Base-by-base conservation (phyloP, 2,888 invertebrate genomes). In the Cerastoderma edule region DNA sequence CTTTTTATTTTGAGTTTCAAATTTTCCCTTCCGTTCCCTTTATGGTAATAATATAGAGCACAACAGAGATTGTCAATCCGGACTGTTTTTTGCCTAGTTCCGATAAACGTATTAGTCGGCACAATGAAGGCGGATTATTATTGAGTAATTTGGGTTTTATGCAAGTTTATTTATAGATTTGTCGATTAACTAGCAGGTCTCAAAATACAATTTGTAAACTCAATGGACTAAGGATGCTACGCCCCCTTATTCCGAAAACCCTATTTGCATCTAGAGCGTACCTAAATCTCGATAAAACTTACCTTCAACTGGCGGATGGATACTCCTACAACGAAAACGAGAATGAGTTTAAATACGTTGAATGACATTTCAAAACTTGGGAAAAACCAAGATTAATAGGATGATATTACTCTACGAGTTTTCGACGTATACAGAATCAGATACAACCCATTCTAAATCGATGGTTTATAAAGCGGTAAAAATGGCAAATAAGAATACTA, bases 251-350 rank as follows among this genome's bases (percentile, higher is more conserved):
- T n/a, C n/a, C n/a, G n/a, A 46, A 22, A 50, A 2, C n/a, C n/a
- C n/a, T 5, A 13, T 27, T 3, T 50, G 1, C 22, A 50, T n/a
- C 27, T 50, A 22, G 2, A 50, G 24, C 10, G 10, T 50, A 27
- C 2, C 8, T 50, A 50, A 6, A 5, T 13, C 22, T 8, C 6
- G 13, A n/a, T 19, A 22, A 30, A 24, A 16, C 39, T 60, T 33
- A 60, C 60, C 60, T 1, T 60, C 60, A 19, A 39, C 60, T 28
- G 32, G 60, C n/a, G 60, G 60, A 8, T 60, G 60, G 6, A 60
- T 60, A n/a, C 60, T 60, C 60, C 39, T 60, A 39, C 5, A 60
- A 60, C 13, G 24, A 13, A 53, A 4, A 28, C 22, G 2, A 53
- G 5, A 22, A 24, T 13, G 27, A 10, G 10, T 39, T 39, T 16